These are phyloP conservation scores for Brachymystax lenok DNA, from an alignment of 2,797 vertebrate genomes.

Conservation along the genomic window DNA sequence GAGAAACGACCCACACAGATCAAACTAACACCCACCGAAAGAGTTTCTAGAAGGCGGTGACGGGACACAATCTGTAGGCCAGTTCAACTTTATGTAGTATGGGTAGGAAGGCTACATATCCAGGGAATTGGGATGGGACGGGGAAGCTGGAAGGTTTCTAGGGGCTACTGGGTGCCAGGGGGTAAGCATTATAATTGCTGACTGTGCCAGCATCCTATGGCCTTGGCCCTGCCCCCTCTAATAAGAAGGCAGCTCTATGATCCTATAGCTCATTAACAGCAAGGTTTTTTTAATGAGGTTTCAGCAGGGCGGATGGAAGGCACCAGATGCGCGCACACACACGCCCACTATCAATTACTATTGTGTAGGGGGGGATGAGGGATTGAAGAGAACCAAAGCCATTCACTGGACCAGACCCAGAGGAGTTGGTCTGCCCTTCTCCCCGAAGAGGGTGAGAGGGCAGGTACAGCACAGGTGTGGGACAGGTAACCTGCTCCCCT, in stretches of 20 bases:
- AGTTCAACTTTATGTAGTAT: constrained; percentile 17
- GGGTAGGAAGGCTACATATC: constrained; percentile 40
- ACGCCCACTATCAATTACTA: constrained; percentile 76
- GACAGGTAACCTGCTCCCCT: constrained; percentile 46
- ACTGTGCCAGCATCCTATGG: constrained; percentile 70
- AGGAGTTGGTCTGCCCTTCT: constrained; percentile 55
- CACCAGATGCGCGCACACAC: constrained; percentile 76
- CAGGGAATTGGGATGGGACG: constrained; percentile 57
- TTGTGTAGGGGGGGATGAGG: constrained; percentile 63
- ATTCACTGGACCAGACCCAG: constrained; percentile 29
- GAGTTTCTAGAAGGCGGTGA: not conserved
- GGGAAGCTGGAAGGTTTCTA: not conserved
- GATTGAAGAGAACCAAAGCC: constrained; percentile 55
- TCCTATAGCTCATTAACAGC: constrained; percentile 84
- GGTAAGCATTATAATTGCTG: constrained; percentile 68
- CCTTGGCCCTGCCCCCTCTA: constrained; percentile 60
- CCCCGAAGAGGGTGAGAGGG: constrained; percentile 49
- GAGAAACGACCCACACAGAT: no score
- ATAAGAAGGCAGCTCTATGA: constrained; percentile 78
- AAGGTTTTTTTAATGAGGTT: constrained; percentile 82
- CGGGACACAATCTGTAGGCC: not conserved
- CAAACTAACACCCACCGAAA: not conserved
- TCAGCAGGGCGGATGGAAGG: constrained; percentile 68
- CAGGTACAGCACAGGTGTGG: constrained; percentile 47
- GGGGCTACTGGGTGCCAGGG: constrained; percentile 48